These are phyloP conservation scores for Sylvicola cinctus DNA, from an alignment of 2,888 invertebrate species.

Conservation along the genomic window DNA sequence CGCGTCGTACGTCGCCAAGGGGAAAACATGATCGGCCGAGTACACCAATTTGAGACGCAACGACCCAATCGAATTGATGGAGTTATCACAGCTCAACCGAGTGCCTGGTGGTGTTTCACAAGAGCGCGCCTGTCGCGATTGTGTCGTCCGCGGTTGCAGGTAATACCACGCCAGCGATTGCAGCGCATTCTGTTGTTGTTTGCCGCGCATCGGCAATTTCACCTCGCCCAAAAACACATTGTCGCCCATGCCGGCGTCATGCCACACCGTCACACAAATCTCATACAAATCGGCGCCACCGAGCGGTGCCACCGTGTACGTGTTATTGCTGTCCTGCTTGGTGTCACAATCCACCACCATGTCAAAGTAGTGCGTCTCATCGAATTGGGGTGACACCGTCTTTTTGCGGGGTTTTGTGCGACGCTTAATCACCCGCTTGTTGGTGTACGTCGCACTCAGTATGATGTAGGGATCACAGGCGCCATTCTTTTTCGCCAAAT, in stretches of 20 bases:
- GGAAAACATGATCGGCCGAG: constrained; percentile 77
- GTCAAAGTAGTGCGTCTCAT: constrained; percentile 68
- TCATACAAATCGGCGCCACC: constrained; percentile 55
- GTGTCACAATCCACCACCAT: constrained; percentile 36
- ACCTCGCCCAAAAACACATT: constrained; percentile 81
- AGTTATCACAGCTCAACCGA: constrained; percentile 20
- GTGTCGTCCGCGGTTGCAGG: constrained; percentile 46
- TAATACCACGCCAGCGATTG: constrained; percentile 56
- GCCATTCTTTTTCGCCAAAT: constrained; percentile 73
- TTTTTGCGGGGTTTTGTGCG: constrained; percentile 77
- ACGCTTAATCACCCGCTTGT: constrained; percentile 56
- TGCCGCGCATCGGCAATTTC: constrained; percentile 50
- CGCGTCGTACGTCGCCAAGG: constrained; percentile 56
- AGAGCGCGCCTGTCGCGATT: constrained; percentile 33
- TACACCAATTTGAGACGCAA: constrained; percentile 70
- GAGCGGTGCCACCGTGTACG: constrained; percentile 33
- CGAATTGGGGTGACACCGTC: constrained; percentile 74
- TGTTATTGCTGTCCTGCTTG: constrained; percentile 21
- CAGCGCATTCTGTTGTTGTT: constrained; percentile 36
- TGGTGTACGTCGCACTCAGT: constrained; percentile 58
- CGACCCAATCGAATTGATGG: constrained; percentile 51
- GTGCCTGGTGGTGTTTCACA: constrained; percentile 56
- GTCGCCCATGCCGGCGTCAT: constrained; percentile 56
- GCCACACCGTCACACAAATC: constrained; percentile 68
- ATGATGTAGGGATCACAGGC: constrained; percentile 80